Evolutionary conservation across 2,888 invertebrate genomes (phyloP), one percentile per base, ranked within the genome.

Genomic region (Drosophila tripunctata): DNA sequence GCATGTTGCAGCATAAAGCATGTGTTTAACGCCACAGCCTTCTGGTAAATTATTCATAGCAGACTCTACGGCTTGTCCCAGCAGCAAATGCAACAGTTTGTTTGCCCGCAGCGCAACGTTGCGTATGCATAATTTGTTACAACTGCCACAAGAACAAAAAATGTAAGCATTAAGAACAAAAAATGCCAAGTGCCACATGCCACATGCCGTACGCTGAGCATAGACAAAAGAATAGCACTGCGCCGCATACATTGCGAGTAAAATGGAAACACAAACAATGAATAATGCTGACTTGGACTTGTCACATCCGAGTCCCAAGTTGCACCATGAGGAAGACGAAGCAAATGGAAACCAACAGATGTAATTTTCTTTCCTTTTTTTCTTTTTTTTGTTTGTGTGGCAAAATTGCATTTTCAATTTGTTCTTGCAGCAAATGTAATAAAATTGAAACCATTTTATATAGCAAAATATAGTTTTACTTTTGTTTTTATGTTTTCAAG

Each of bases 71-170:
- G 45, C 55, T 40, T 36, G 38, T 3, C 7, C 44, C n/a, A 51
- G n/a, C 21, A 4, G 10, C 14, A 21, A 21, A 15, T 54, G 68
- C 71, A 72, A 72, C 62, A 72, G 74, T 51, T 71, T 51, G 45
- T 17, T 21, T 22, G 24, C 7, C 19, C 3, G 36, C 31, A 8
- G 35, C 12, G 12, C 50, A 30, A 52, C 55, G 55, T 47, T 41
- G 58, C 58, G 54, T 58, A 51, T 63, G 63, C 52, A 44, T 45
- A 44, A 62, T 54, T 57, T 69, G 44, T 24, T 19, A 31, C 36
- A 36, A 24, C 35, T 44, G 56, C 62, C 14, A 27, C 36, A 44
- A 2, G 14, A 21, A 21, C 45, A 14, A 17, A 8, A 14, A 17
- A 30, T 8, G 8, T n/a, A n/a, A n/a, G n/a, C n/a, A n/a, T n/a